Conservation (phyloP, 2,113 vertebrate species). For the Pandion haliaetus region DNA sequence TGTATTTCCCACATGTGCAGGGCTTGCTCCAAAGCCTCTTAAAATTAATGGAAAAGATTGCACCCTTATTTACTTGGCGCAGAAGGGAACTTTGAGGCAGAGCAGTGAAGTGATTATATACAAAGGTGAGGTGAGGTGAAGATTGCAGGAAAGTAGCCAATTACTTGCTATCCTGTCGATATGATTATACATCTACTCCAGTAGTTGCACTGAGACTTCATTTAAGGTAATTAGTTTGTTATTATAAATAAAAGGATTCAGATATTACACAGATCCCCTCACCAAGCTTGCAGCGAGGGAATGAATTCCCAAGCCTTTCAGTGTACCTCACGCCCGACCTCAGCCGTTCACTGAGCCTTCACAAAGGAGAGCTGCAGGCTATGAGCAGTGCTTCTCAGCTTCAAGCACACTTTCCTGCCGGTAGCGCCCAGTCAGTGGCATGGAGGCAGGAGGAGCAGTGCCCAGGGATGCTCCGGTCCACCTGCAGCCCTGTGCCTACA, state of each 20-base stretch:
- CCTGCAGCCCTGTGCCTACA: not conserved
- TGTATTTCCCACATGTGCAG: not conserved
- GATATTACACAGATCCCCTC: not conserved
- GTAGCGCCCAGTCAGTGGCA: not conserved
- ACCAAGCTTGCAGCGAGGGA: not conserved
- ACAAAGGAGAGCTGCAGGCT: not conserved
- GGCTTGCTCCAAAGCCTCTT: not conserved
- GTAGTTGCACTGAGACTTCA: not conserved
- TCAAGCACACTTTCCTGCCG: not conserved
- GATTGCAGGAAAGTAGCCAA: not conserved
- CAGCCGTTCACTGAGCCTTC: not conserved
- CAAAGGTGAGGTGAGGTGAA: conserved; percentile 6
- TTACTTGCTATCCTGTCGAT: not conserved
- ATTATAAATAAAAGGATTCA: not conserved
- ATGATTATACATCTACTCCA: not conserved
- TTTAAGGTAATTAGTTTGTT: conserved; percentile 22
- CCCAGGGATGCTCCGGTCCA: not conserved
- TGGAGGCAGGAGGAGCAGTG: not conserved
- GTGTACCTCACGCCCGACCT: not conserved
- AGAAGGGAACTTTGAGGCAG: conserved; percentile 4
- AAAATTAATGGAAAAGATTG: conserved; percentile 25
- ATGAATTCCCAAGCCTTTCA: not conserved
- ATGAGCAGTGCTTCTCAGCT: not conserved
- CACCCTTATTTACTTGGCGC: not conserved
- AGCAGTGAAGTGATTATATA: not conserved